Evolutionary conservation across 1,140 invertebrate genomes (phyloP).

Genomic region (Mercenaria mercenaria): DNA sequence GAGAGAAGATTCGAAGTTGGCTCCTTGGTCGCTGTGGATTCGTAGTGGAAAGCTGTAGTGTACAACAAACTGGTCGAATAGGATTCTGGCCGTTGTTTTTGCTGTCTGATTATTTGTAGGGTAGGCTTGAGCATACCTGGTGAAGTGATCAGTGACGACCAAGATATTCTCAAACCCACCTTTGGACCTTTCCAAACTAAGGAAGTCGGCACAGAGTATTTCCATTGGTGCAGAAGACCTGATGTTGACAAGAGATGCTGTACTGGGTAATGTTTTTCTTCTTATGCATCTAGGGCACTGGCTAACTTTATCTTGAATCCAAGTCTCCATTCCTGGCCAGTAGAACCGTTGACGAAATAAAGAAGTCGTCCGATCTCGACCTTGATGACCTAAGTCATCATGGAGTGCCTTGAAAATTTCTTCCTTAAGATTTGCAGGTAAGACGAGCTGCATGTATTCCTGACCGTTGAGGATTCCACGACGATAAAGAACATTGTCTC

Average conservation of each 20-base stretch:
- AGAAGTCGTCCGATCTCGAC: conserved; percentile 11
- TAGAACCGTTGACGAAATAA: conserved; percentile 23
- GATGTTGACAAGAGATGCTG: not conserved
- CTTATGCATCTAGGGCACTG: not conserved
- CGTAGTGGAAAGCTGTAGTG: not conserved
- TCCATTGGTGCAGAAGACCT: not conserved
- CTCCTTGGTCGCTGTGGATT: not conserved
- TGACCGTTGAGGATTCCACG: not conserved
- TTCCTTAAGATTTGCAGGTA: not conserved
- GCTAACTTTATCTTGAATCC: not conserved
- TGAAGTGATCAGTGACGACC: conserved; percentile 5
- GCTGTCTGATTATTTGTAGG: not conserved
- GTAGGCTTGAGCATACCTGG: not conserved
- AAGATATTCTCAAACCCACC: not conserved
- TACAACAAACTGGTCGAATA: conserved; percentile 2
- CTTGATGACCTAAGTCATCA: conserved; percentile 54
- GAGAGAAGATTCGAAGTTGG: not conserved
- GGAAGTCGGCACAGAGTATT: not conserved
- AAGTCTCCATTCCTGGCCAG: conserved; percentile 48
- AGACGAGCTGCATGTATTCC: not conserved
- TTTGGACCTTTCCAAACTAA: not conserved
- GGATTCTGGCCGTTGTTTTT: not conserved
- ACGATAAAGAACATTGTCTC: conserved; percentile 46
- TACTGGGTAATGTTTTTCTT: not conserved
- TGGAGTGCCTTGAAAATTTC: conserved; percentile 19